Base-by-base conservation (phyloP, 2,888 invertebrate genomes). In the Phortica magna region DNA sequence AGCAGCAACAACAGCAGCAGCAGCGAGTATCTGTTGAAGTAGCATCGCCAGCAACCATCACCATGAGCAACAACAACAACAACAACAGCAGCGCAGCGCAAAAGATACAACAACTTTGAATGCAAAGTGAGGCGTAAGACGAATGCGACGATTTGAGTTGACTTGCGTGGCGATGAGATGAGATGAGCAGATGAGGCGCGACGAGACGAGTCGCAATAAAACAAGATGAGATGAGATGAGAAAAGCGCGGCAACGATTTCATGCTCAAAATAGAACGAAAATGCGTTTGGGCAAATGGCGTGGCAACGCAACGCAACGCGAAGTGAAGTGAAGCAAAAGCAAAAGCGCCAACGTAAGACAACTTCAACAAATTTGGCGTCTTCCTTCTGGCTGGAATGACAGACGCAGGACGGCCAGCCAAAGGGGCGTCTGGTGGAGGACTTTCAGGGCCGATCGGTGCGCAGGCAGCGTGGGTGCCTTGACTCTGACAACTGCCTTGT, bases 211-310 rank as follows among this genome's bases (percentile, higher is more conserved):
- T 2, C 14, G 48, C 9, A 7, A 48, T 6, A 7, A 48, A 14
- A 12, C 14, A 14, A 14, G 48, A 48, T 48, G 6, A 9, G 48
- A 12, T 48, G 48, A 9, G 48, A 12, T 48, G 48, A 12, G 48
- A 42, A 71, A 55, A 55, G 17, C 76, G 65, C 64, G 68, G 72
- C 65, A 76, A 71, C 70, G 43, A 71, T 55, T 55, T 71, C 19
- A 71, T 71, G 70, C 70, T 71, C 70, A 71, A 71, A 71, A 71
- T 71, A 71, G 70, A 71, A 71, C 70, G 53, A 71, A 71, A 43
- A 71, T 71, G 70, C 70, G 70, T 71, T 19, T 65, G 65, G 12
- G 39, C 31, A 12, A 43, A 10, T 10, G 10, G 43, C n/a, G n/a
- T n/a, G n/a, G 43, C 43, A 10, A 43, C 43, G 43, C 6, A 10